Evolutionary conservation across 2,888 invertebrate genomes (phyloP), one percentile per base, ranked within the genome.

Genomic region (Scotopteryx bipunctaria): DNA sequence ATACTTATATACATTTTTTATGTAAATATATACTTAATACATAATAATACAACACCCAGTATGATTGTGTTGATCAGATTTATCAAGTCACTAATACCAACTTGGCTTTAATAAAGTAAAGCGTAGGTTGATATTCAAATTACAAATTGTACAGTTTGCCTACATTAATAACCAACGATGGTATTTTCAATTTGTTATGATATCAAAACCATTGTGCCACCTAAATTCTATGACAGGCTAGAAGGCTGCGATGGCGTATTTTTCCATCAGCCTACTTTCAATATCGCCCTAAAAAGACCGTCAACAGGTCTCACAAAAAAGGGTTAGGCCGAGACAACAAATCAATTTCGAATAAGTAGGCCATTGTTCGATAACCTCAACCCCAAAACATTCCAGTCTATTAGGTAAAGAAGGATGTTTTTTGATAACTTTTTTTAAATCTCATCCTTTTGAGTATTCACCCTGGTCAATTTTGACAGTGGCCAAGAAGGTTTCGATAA

Each of bases 231-330:
- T 52, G 56, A 60, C 55, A 52, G 44, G 43, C 35, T 41, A 21
- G 42, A 53, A 53, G 57, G 46, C 51, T 49, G 42, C 38, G 25
- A 27, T 49, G 55, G 57, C 52, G 55, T 73, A 71, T 72, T 74
- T 80, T 80, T 79, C 76, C 79, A 67, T 57, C 64, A 57, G 53
- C 64, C 67, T 66, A 70, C 61, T 63, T 76, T 54, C 49, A 17
- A 40, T 9, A 25, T 15, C 33, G 17, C 38, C 40, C 32, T 32
- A 44, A 44, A n/a, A n/a, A 48, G 37, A 23, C 29, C 1, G 19
- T 29, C 41, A 42, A 36, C 14, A 48, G 38, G 52, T 75, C 71
- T 73, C 70, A 67, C n/a, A 69, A 63, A 73, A 70, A 77, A 69
- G 71, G 70, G 71, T 69, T 73, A 65, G 67, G 64, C 64, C 50